Evolutionary conservation across 2,797 vertebrate genomes (phyloP), one percentile per base, ranked within the genome.

Genomic region (Acanthurus tractus): DNA sequence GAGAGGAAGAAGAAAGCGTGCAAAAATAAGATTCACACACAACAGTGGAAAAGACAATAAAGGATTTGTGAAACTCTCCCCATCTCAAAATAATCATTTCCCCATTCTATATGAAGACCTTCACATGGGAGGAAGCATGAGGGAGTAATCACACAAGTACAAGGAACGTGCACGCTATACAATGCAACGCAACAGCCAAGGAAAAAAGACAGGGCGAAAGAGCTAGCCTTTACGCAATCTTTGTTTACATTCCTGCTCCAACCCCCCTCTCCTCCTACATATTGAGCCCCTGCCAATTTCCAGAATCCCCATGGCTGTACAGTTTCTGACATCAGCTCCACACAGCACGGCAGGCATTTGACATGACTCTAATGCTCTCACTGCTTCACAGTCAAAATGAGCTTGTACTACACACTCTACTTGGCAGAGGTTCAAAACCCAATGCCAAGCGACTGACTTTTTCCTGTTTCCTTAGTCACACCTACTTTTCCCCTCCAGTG

Each of bases 211-310:
- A 29, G 70, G 48, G 61, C 9, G 63, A 79, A 90, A 82, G 64
- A 67, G 78, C 86, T 74, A 65, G 77, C 83, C 81, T 94, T 92
- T 94, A 89, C 55, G 83, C 88, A 92, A 93, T 92, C 91, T 92
- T 85, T 95, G 94, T 95, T 96, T 95, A 95, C 90, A 94, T 95
- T 96, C 91, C 90, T 89, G 79, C 74, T 59, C 36, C 64, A 77
- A 20, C 76, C 78, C 85, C 81, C 71, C 65, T 49, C 63, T 79
- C 62, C 76, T 74, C 59, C 76, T 84, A 53, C 49, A 14, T 63
- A 85, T 71, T 90, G 92, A 94, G 67, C 13, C 70, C 23, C 84
- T 88, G 94, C 88, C 91, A 92, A 82, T 86, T 93, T 91, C 88
- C 81, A 93, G 83, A 89, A 91, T 89, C 87, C 85, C 83, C 64